A percentile compares a stretch with the other conserved stretches of the same genome.
Conservation (phyloP, 2,888 invertebrate genomes). For the Myopa testacea region DNA sequence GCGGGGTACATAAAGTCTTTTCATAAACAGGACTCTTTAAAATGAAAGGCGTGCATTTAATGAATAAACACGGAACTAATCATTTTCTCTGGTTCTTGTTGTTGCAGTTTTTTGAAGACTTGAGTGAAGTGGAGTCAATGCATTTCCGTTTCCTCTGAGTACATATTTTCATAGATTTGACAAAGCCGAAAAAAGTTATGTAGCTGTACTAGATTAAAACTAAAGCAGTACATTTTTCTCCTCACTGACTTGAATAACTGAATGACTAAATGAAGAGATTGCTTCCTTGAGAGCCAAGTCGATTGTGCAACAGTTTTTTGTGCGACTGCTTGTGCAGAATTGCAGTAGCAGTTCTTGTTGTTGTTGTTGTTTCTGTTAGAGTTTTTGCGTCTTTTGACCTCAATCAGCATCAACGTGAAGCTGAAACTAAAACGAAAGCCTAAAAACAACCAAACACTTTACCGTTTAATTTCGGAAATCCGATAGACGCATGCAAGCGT, state of each 20-base stretch:
- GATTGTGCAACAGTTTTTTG: constrained; percentile 42
- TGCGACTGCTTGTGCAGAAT: background rate
- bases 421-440: background rate
- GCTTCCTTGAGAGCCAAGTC: constrained; percentile 15
- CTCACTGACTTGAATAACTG: background rate
- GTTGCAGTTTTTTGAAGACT: too few species aligned
- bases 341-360: background rate
- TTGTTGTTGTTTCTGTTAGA: background rate
- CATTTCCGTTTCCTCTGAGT: background rate
- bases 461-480: background rate
- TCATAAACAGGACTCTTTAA: too few species aligned
- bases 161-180: too few species aligned
- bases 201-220: too few species aligned
- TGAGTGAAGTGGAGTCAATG: background rate
- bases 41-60: too few species aligned
- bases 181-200: too few species aligned
- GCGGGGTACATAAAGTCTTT: too few species aligned
- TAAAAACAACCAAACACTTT: background rate
- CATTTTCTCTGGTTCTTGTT: too few species aligned
- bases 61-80: too few species aligned
- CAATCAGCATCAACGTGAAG: background rate
- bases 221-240: too few species aligned
- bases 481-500: too few species aligned
- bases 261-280: background rate
- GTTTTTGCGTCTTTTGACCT: background rate